Percentiles rank a stretch among this genome's conserved stretches.
Conservation (phyloP, 2,888 invertebrate species). For the Rhamphomyia laevipes region DNA sequence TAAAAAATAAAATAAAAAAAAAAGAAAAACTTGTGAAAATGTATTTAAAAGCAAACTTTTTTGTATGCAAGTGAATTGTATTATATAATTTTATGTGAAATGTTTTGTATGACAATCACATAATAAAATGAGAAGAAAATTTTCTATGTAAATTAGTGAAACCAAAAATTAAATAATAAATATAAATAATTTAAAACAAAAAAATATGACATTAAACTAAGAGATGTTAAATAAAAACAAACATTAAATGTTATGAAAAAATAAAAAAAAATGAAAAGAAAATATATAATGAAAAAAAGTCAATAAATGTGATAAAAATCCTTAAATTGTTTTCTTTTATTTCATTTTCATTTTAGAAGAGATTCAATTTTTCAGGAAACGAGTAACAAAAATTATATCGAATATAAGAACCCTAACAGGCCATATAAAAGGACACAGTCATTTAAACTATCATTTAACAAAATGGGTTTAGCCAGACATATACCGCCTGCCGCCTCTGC, state of each 20-base stretch:
- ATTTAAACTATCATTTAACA: no score
- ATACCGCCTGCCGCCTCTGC: no score
- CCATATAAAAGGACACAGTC: no score
- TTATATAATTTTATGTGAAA: slow-evolving; percentile 34
- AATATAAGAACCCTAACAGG: no score
- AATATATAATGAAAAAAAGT: slow-evolving; percentile 25
- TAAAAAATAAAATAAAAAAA: slow-evolving; percentile 6
- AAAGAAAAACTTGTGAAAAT: slow-evolving; percentile 6
- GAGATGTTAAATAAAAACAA: slow-evolving; percentile 12
- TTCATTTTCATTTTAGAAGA: no score
- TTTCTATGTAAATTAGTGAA: slow-evolving; percentile 15
- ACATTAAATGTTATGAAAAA: slow-evolving; percentile 5
- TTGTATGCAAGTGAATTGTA: background rate
- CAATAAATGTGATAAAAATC: slow-evolving; percentile 38
- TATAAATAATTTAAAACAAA: slow-evolving; percentile 15
- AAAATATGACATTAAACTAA: slow-evolving; percentile 22
- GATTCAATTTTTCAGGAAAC: no score
- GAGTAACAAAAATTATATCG: no score
- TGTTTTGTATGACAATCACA: slow-evolving; percentile 41
- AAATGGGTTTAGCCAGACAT: no score
- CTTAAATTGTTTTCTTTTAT: slow-evolving; percentile 19
- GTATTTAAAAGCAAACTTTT: no score
- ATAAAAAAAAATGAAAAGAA: slow-evolving; percentile 3
- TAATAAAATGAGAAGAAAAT: slow-evolving; percentile 4
- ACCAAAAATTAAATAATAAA: slow-evolving; percentile 6